Evolutionary conservation across 2,113 vertebrate genomes (phyloP).

Genomic region (Porphyrio hochstetteri): DNA sequence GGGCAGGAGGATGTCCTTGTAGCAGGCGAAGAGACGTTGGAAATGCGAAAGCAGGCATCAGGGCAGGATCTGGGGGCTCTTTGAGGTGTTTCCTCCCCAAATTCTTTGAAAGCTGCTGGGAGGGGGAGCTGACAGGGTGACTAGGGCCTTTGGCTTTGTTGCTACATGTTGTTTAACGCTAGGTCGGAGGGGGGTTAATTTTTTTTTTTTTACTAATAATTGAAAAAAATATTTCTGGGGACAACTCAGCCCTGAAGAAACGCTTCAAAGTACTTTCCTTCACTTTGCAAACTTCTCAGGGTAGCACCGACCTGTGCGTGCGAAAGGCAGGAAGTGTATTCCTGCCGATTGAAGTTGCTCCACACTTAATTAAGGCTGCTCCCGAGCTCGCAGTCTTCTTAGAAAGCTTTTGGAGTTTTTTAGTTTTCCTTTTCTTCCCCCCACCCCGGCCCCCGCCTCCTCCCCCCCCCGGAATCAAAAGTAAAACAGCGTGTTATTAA

Average conservation of each 20-base stretch:
- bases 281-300: not conserved
- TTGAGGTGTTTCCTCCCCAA: not conserved
- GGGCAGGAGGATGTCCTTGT: not conserved
- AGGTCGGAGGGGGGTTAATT: not conserved
- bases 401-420: accelerated
- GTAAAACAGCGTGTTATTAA: constrained; percentile 2
- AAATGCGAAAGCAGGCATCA: not conserved
- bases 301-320: not conserved
- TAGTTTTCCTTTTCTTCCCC: no score
- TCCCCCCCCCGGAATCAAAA: not conserved
- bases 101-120: not conserved
- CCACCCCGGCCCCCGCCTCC: no score
- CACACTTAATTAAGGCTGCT: not conserved
- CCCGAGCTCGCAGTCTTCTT: not conserved
- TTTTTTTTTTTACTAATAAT: no score
- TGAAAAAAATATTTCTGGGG: no score
- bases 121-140: not conserved
- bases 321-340: not conserved
- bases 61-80: not conserved
- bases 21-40: not conserved
- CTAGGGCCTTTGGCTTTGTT: not conserved
- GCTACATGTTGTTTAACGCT: not conserved
- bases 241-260: not conserved
- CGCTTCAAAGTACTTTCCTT: not conserved
- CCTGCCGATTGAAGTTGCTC: not conserved